Evolutionary conservation across 2,888 invertebrate species (phyloP).

Genomic region (Caenorhabditis afra): DNA sequence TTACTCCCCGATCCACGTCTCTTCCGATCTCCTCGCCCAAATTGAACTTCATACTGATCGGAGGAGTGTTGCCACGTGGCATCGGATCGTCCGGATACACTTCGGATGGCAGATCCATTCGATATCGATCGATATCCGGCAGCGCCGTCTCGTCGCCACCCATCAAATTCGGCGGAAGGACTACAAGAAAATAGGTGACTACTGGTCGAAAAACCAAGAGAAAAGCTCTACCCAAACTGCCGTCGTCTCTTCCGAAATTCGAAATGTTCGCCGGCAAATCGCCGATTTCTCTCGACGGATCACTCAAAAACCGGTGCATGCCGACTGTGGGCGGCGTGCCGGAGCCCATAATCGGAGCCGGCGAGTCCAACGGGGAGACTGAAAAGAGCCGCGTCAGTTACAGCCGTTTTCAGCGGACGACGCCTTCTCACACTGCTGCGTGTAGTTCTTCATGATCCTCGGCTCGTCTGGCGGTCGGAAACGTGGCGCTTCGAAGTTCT

Average conservation of each 20-base stretch:
- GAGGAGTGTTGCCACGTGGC: constrained; percentile 47
- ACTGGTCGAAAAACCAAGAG: neutral
- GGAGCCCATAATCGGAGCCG: constrained; percentile 55
- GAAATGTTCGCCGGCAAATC: constrained; percentile 39
- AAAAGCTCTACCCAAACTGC: constrained; percentile 20
- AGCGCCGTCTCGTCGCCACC: constrained; percentile 41
- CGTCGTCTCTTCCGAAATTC: constrained; percentile 47
- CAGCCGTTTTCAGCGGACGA: too few relatives aligned
- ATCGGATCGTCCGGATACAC: constrained; percentile 61
- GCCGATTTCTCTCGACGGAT: constrained; percentile 32
- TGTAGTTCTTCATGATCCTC: constrained; percentile 62
- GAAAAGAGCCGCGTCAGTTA: neutral
- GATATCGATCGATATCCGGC: constrained; percentile 53
- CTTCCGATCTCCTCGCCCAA: constrained; percentile 53
- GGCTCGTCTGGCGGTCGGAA: constrained; percentile 68
- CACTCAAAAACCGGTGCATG: constrained; percentile 34
- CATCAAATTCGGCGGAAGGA: constrained; percentile 47
- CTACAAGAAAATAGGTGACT: constrained; percentile 6
- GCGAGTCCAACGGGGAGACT: constrained; percentile 68
- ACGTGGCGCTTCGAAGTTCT: constrained; percentile 69
- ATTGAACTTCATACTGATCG: constrained; percentile 44
- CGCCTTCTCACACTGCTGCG: constrained; percentile 37
- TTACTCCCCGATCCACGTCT: constrained; percentile 53
- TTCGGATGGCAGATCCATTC: constrained; percentile 60
- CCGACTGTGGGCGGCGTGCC: constrained; percentile 40